Evolutionary conservation across 2,113 vertebrate species (phyloP).

Genomic region (Brachirus orientalis): DNA sequence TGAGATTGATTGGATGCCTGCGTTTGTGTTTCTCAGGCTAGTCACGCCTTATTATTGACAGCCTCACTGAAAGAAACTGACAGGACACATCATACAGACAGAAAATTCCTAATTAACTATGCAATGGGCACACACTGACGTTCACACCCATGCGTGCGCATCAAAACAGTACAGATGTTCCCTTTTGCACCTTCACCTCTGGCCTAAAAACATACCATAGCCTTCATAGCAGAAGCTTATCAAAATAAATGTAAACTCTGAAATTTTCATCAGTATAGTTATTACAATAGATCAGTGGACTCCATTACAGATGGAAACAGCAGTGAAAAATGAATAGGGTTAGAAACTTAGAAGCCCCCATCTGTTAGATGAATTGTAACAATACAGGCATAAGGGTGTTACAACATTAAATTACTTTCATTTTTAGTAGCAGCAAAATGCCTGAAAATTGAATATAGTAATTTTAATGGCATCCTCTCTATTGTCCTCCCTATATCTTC

Average conservation of each 20-base stretch:
- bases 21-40: slow-evolving; percentile 56
- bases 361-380: background rate
- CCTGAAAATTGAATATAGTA: background rate
- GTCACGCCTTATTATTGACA: slow-evolving; percentile 72
- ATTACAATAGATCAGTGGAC: background rate
- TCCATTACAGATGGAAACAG: slow-evolving; percentile 7
- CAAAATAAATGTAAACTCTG: no score
- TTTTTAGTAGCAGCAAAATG: background rate
- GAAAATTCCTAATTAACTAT: slow-evolving; percentile 27
- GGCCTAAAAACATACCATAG: background rate
- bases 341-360: background rate
- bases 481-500: background rate
- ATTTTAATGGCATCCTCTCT: background rate
- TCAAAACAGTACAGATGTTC: background rate
- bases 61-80: slow-evolving; percentile 73
- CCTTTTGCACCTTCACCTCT: background rate
- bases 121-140: slow-evolving; percentile 4
- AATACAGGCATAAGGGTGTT: background rate
- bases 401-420: background rate
- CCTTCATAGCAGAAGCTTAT: background rate
- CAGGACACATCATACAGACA: slow-evolving; percentile 59
- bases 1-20: slow-evolving; percentile 46
- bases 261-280: background rate
- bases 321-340: background rate
- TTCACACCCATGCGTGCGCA: background rate